Evolutionary conservation across 2,888 invertebrate species (phyloP).

Genomic region (Leptarthrus brevirostris): DNA sequence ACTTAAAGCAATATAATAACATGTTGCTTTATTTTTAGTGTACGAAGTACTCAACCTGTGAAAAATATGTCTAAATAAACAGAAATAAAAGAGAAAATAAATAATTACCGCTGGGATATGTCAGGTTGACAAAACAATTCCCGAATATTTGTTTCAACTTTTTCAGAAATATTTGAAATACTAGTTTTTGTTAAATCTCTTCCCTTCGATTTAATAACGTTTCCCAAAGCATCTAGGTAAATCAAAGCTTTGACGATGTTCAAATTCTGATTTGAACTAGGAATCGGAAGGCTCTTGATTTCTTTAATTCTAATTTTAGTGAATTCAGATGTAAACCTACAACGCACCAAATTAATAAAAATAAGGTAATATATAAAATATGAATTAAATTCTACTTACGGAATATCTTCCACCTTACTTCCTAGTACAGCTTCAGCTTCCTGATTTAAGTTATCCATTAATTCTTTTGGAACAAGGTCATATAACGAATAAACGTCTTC

Average conservation of each 20-base stretch:
- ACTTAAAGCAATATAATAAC: slow-evolving; percentile 62
- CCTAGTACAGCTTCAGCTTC: slow-evolving; percentile 61
- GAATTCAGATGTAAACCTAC: slow-evolving; percentile 62
- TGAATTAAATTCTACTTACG: slow-evolving; percentile 58
- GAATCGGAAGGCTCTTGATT: slow-evolving; percentile 8
- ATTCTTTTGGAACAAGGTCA: slow-evolving; percentile 60
- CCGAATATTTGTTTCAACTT: slow-evolving; percentile 64
- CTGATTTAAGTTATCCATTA: slow-evolving; percentile 62
- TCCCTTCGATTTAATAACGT: slow-evolving; percentile 59
- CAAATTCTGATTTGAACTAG: slow-evolving; percentile 54
- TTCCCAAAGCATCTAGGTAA: slow-evolving; percentile 63
- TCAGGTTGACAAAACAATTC: slow-evolving; percentile 58
- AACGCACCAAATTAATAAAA: no score
- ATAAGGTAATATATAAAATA: no score
- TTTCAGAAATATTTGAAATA: slow-evolving; percentile 63
- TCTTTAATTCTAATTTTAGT: slow-evolving; percentile 49
- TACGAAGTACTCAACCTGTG: slow-evolving; percentile 59
- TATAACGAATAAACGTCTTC: slow-evolving; percentile 60
- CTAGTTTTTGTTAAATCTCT: slow-evolving; percentile 58
- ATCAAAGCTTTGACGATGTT: slow-evolving; percentile 61
- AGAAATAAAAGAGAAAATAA: not conserved
- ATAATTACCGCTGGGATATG: not conserved
- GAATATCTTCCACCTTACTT: slow-evolving; percentile 58
- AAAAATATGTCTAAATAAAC: not conserved
- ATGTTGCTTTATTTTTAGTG: slow-evolving; percentile 62